Base-by-base conservation (phyloP, 2,888 invertebrate species). In the Drosophila borborema region DNA sequence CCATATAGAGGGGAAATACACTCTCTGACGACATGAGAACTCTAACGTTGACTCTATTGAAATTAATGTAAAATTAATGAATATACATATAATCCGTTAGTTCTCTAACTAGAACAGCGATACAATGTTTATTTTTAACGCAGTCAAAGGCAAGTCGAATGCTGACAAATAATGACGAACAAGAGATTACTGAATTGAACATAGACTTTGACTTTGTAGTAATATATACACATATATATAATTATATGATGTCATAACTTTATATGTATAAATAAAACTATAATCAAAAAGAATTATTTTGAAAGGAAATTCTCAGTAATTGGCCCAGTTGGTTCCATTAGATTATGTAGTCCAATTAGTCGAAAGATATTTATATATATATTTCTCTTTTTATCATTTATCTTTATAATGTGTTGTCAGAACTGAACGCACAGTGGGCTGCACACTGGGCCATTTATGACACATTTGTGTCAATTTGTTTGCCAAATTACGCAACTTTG, bases 391-490 rank as follows among this genome's bases (percentile, higher is more conserved):
- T 31, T 53, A 66, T 31, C 56, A 66, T 58, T 48, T 41, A 45
- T 54, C 61, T n/a, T n/a, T n/a, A 49, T 51, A 59, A 55, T 55
- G 55, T n/a, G 53, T 10, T 7, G 2, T 8, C 10, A 18, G 51
- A 7, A 3, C 20, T 7, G 7, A 3, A 4, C 16, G 63, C 45
- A 31, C 58, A 53, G 53, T 56, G 28, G 23, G n/a, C n/a, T 41
- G 68, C 67, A 62, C 67, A 62, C n/a, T 65, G 72, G 66, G 63
- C 80, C 41, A 14, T 66, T 38, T 65, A 61, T 76, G 68, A 72
- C 69, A 77, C 77, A 80, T 67, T 80, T 73, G 28, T 60, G 65
- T 61, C 49, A 43, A 51, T 61, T 51, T 14, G 36, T 53, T 38
- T 28, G 49, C 51, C 60, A 77, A 72, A 60, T 28, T 28, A 46